Percentiles rank a stretch among this genome's conserved stretches.
phyloP scores from a whole-genome alignment of 2,113 vertebrate genomes.

The Microtus pennsylvanicus region DNA sequence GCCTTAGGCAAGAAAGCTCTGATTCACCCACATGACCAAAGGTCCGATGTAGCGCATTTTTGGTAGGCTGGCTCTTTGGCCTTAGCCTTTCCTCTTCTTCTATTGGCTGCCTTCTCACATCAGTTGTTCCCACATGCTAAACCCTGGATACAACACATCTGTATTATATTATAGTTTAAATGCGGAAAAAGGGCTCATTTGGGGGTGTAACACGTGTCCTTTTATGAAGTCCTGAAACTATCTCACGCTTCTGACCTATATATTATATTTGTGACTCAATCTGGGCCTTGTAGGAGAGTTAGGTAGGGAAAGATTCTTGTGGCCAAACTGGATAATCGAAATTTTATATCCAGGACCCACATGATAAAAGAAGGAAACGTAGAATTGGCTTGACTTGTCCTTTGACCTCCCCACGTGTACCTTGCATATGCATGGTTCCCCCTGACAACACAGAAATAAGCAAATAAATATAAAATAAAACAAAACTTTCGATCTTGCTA shows the following conservation, averaged over 20 bases:
- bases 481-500: background rate
- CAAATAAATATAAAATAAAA: background rate
- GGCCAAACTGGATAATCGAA: too few species aligned
- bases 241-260: background rate
- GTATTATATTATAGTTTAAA: background rate
- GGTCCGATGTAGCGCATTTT: background rate
- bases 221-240: conserved; percentile 16
- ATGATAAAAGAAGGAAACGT: too few species aligned
- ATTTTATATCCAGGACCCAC: background rate
- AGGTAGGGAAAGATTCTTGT: background rate
- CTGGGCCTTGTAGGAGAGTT: background rate
- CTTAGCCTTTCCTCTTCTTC: background rate
- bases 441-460: too few species aligned
- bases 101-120: background rate
- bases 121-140: background rate
- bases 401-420: background rate
- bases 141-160: background rate
- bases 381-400: too few species aligned
- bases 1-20: background rate
- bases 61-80: background rate
- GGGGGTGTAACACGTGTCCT: background rate
- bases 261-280: background rate
- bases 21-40: background rate
- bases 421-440: background rate
- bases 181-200: background rate